phyloP scores from a whole-genome alignment of 2,113 vertebrate species.

The Oncorhynchus keta region DNA sequence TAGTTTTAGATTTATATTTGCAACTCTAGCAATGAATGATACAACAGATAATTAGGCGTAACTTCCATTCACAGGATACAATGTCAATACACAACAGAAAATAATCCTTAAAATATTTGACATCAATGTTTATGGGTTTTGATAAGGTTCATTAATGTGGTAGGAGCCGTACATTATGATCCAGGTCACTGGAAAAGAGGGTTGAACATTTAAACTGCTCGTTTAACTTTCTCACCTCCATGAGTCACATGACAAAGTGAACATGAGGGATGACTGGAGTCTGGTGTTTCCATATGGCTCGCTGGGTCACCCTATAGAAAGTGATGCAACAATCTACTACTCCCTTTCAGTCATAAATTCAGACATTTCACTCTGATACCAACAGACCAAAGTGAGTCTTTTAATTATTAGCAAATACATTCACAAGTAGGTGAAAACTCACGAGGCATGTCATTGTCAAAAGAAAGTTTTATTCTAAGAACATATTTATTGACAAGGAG shows the following conservation, averaged over 20 bases:
- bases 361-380: not conserved
- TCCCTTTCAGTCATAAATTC: not conserved
- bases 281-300: constrained; percentile 63
- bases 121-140: not conserved
- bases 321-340: constrained; percentile 28
- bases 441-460: not conserved
- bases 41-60: not conserved
- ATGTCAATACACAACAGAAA: no score
- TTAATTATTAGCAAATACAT: not conserved
- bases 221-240: constrained; percentile 37
- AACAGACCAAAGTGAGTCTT: constrained; percentile 12
- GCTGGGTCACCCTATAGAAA: constrained; percentile 15
- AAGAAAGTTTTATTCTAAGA: constrained; percentile 49
- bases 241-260: constrained; percentile 46
- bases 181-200: not conserved
- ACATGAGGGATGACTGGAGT: constrained; percentile 7
- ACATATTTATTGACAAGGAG: no score
- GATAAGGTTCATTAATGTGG: not conserved
- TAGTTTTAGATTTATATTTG: no score
- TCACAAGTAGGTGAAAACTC: constrained; percentile 3
- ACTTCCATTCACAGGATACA: not conserved
- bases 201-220: no score
- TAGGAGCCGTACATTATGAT: not conserved
- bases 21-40: not conserved
- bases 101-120: no score